Percentiles rank a stretch among this genome's conserved stretches.
Conservation (phyloP, 1,140 invertebrate genomes). For the Frieseomelitta varia region DNA sequence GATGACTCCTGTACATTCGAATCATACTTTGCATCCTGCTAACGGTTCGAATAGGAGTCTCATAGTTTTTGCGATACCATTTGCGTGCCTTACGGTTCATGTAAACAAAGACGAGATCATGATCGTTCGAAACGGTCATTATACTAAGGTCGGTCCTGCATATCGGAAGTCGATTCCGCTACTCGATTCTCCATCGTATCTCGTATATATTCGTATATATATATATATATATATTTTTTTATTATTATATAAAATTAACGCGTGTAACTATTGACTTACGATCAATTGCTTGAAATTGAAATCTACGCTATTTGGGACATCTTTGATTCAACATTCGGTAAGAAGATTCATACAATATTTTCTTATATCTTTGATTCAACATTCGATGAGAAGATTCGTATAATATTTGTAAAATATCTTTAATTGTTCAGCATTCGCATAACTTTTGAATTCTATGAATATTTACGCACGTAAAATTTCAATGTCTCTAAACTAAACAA, state of each 20-base stretch:
- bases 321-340: neutral
- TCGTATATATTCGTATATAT: neutral
- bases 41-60: constrained; percentile 45
- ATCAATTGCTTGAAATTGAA: neutral
- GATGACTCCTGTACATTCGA: constrained; percentile 55
- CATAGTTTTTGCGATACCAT: constrained; percentile 24
- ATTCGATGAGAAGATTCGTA: too few species aligned
- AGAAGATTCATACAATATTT: neutral
- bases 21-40: constrained; percentile 55
- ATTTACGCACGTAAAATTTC: neutral
- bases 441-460: neutral
- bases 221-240: too few species aligned
- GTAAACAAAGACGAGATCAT: constrained; percentile 49
- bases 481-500: neutral
- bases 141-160: constrained; percentile 33
- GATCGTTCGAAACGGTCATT: neutral
- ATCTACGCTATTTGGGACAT: neutral
- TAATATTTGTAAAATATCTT: too few species aligned
- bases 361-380: too few species aligned
- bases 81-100: constrained; percentile 31
- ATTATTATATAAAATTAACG: neutral
- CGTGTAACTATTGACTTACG: neutral
- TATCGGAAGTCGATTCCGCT: constrained; percentile 1
- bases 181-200: neutral
- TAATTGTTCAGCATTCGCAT: neutral